phyloP scores from a whole-genome alignment of 2,888 invertebrate species.

The Leptothorax acervorum region DNA sequence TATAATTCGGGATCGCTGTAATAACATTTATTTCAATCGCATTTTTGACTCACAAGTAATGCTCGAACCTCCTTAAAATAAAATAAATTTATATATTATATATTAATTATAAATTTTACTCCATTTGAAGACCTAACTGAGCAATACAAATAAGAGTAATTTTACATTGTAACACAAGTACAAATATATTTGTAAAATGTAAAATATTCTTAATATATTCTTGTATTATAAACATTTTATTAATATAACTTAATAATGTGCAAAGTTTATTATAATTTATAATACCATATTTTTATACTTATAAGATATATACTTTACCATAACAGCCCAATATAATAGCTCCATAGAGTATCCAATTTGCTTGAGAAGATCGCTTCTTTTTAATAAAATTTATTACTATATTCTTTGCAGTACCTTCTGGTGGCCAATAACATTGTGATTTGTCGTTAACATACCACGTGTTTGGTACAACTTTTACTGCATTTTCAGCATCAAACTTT shows the following conservation, averaged over 20 bases:
- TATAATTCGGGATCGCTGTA: no score
- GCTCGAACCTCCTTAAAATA: no score
- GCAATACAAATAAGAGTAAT: not conserved
- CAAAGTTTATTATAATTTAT: not conserved
- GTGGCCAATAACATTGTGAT: constrained; percentile 16
- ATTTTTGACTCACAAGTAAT: no score
- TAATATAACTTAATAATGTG: not conserved
- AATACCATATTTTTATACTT: not conserved
- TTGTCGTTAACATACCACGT: not conserved
- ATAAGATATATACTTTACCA: constrained; percentile 5
- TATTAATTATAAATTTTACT: not conserved
- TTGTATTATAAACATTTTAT: not conserved
- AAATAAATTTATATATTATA: not conserved
- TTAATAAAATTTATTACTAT: not conserved
- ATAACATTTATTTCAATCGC: no score
- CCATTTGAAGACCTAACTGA: not conserved
- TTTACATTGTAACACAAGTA: not conserved
- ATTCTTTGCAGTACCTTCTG: not conserved
- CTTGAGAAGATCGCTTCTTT: not conserved
- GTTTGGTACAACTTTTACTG: constrained; percentile 7
- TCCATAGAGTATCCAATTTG: not conserved
- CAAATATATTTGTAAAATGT: not conserved
- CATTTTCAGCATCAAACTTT: not conserved
- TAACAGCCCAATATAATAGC: not conserved
- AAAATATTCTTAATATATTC: not conserved